Base-by-base conservation (phyloP, 2,888 invertebrate species). In the Dicyrtomina minuta region DNA sequence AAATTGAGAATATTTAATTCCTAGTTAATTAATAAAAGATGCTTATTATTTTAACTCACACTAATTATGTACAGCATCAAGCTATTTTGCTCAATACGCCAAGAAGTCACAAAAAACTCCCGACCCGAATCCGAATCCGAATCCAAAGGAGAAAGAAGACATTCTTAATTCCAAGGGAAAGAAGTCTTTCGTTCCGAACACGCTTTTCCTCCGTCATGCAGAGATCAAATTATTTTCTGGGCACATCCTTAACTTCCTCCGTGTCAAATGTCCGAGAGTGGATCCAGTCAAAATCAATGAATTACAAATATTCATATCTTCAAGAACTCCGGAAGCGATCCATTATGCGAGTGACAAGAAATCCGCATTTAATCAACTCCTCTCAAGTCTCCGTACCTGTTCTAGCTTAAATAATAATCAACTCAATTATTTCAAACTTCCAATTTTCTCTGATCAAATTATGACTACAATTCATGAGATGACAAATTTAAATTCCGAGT, bases 141-240 rank as follows among this genome's bases (percentile, higher is more conserved):
- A n/a, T n/a, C 33, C 33, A 33, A 33, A 33, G 33, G 8, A 33
- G 33, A 33, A 33, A 33, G 33, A 5, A 8, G 33, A 33, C 33
- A 33, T n/a, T n/a, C n/a, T n/a, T n/a, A 33, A 33, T 3, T 33
- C 33, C 33, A 33, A 5, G 33, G 8, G 33, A 3, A n/a, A n/a
- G n/a, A n/a, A 3, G n/a, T n/a, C n/a, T n/a, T n/a, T n/a, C 33
- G n/a, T 33, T 2, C 56, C 56, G 10, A 56, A 27, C 15, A 27
- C 27, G 2, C 17, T 56, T 15, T 56, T 33, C 17, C n/a, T 56
- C 15, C 26, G 22, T 27, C 0, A 26, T 15, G 13, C 56, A 1
- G 56, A 56, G 27, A 33, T 56, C 33, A 56, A 56, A 33, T 56
- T 56, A 33, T 56, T 56, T n/a, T 2, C 56, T 27, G 56, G 56